Evolutionary conservation across 2,113 vertebrate genomes (phyloP).

Genomic region (Pituophis catenifer): DNA sequence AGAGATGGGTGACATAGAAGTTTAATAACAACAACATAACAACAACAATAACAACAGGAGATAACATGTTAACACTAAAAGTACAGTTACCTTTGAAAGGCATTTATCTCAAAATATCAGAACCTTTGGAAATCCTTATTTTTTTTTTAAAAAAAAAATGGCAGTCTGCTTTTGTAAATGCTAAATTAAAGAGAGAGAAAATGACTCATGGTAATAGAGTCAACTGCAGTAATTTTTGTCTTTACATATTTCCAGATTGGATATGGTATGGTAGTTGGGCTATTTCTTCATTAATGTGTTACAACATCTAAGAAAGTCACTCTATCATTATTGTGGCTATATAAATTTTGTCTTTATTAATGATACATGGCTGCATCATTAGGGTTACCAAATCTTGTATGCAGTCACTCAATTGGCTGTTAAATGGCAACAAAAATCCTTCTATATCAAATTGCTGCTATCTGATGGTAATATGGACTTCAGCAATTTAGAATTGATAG

Average conservation of each 20-base stretch:
- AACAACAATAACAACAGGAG: not conserved
- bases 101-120: not conserved
- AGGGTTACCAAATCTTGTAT: not conserved
- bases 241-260: not conserved
- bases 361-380: not conserved
- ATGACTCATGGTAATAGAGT: not conserved
- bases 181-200: not conserved
- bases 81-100: not conserved
- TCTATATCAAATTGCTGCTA: not conserved
- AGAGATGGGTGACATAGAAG: not conserved
- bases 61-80: conserved; percentile 14
- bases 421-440: not conserved
- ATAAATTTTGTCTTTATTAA: not conserved
- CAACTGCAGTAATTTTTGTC: not conserved
- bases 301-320: not conserved
- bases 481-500: not conserved
- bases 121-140: conserved; percentile 5
- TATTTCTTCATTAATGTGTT: not conserved
- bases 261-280: not conserved
- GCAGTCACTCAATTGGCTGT: not conserved
- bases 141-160: not conserved
- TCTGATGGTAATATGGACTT: not conserved
- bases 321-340: not conserved
- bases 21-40: not conserved
- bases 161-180: not conserved